phyloP scores from a whole-genome alignment of 2,797 vertebrate genomes.

The Neosilurus mollespiculum region DNA sequence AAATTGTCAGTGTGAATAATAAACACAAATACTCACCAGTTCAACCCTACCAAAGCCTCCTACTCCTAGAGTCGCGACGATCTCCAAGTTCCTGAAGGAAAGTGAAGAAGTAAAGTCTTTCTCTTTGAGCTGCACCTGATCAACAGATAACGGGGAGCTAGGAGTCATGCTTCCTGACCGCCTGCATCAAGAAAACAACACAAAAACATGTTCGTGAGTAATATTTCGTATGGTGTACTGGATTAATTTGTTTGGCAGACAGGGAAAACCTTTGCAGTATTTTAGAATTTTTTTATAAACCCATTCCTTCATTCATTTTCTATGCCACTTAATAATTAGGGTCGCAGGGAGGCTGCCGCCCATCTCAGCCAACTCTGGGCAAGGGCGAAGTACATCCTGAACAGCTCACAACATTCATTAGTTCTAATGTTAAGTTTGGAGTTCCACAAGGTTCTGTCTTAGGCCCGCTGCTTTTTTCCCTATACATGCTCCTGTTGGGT shows the following conservation, averaged over 20 bases:
- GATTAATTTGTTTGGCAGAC: not conserved
- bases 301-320: no score
- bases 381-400: no score
- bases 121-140: constrained; percentile 84
- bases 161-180: constrained; percentile 74
- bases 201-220: not conserved
- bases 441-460: no score
- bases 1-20: not conserved
- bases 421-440: no score
- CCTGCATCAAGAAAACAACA: constrained; percentile 61
- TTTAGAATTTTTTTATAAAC: no score
- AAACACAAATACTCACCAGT: constrained; percentile 76
- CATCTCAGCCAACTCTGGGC: no score
- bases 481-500: no score
- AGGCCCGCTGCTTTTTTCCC: no score
- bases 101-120: constrained; percentile 79
- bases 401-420: no score
- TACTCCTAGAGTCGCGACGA: constrained; percentile 87
- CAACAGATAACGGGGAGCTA: constrained; percentile 78
- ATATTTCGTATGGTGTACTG: not conserved
- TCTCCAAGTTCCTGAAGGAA: constrained; percentile 86
- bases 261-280: not conserved
- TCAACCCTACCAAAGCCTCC: constrained; percentile 94
- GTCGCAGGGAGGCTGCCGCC: no score
- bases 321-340: no score